Conservation (phyloP, 2,888 invertebrate species). For the Diarsia rubi region DNA sequence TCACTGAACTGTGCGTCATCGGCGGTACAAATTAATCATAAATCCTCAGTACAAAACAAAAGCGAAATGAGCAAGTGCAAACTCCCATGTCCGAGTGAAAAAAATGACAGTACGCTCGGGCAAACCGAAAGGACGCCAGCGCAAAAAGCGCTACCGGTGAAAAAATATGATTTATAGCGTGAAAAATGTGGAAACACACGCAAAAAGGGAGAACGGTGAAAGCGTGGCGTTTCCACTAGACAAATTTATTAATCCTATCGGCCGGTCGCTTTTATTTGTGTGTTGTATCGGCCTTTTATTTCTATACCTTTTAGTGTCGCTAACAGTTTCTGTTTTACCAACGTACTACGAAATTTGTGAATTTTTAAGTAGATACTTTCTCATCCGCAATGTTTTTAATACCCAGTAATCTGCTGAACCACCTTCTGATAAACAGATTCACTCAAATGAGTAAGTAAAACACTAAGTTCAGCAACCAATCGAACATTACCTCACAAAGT, state of each 20-base stretch:
- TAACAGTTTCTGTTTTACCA: conserved; percentile 51
- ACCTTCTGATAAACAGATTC: conserved; percentile 13
- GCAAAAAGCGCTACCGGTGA: conserved; percentile 90
- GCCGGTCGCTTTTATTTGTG: conserved; percentile 78
- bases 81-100: conserved; percentile 88
- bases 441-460: conserved; percentile 14
- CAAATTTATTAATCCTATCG: conserved; percentile 90
- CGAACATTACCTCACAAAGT: conserved; percentile 41
- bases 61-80: conserved; percentile 85
- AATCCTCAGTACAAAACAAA: conserved; percentile 86
- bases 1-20: conserved; percentile 76
- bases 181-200: conserved; percentile 91
- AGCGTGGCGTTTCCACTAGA: conserved; percentile 88
- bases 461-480: conserved; percentile 37
- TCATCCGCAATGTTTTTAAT: not conserved
- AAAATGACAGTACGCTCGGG: conserved; percentile 89
- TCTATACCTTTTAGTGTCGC: conserved; percentile 55
- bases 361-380: not conserved
- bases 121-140: conserved; percentile 88
- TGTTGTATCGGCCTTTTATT: conserved; percentile 74
- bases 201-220: conserved; percentile 88
- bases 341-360: not conserved
- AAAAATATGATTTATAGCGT: conserved; percentile 91
- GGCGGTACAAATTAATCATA: conserved; percentile 83
- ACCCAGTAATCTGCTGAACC: not conserved